A percentile compares a stretch with the other conserved stretches of the same genome.
Conservation (phyloP, 2,888 invertebrate species). For the Pterostichus niger region DNA sequence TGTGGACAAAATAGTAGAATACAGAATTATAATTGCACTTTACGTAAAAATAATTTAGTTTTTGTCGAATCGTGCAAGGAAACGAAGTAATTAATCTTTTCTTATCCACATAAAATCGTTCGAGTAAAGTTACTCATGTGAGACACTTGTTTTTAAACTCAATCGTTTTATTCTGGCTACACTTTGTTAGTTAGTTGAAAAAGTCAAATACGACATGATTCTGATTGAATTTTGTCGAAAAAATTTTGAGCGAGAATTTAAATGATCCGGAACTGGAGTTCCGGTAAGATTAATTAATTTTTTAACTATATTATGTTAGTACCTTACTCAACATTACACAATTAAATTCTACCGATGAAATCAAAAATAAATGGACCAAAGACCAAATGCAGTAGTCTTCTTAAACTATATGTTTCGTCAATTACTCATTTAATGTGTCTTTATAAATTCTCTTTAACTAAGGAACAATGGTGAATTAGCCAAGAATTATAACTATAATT, state of each 20-base stretch:
- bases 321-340: no score
- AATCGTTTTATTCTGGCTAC: constrained; percentile 32
- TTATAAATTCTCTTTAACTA: no score
- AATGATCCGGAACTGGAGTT: constrained; percentile 55
- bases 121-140: constrained; percentile 56
- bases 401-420: no score
- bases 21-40: constrained; percentile 53
- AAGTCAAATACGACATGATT: constrained; percentile 27
- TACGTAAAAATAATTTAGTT: constrained; percentile 52
- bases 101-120: constrained; percentile 58
- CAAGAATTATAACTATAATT: no score
- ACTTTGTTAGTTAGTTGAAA: constrained; percentile 36
- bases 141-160: constrained; percentile 35
- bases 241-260: constrained; percentile 39
- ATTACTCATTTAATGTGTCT: no score
- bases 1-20: not conserved
- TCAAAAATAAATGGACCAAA: no score
- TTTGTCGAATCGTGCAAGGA: constrained; percentile 52
- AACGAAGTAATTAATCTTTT: constrained; percentile 58
- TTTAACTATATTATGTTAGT: not conserved
- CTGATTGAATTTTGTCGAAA: constrained; percentile 47
- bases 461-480: no score
- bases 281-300: constrained; percentile 45
- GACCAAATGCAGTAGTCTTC: no score
- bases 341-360: no score